Evolutionary conservation across 2,888 invertebrate genomes (phyloP), one percentile per base, ranked within the genome.

Genomic region (Protodeltote pygarga): DNA sequence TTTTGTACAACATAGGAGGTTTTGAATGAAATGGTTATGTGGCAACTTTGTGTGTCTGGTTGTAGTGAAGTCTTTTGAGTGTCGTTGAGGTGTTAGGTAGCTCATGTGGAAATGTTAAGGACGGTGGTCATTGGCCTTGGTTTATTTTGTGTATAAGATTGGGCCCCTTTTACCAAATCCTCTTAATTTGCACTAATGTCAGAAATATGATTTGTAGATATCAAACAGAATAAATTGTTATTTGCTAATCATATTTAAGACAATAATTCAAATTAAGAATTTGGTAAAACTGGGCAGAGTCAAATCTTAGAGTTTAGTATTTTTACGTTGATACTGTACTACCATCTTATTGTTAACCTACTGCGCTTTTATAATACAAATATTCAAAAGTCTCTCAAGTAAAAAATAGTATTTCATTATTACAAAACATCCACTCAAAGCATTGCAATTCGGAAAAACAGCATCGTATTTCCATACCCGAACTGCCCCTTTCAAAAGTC

Each of bases 401-500:
- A 33, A 14, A 53, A 40, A 57, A 27, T 19, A 34, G 32, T 35
- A 27, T 27, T 52, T 28, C 41, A 32, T 29, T 44, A 48, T 33
- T 55, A 50, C 48, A 54, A 58, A 54, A 49, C 42, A 41, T 38
- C 44, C 44, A 61, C 57, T 62, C 54, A 38, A 73, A 72, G 38
- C 57, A 66, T 64, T 62, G 59, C 63, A 57, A 68, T 72, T 73
- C 77, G 70, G 65, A 71, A 76, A 78, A 77, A 78, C 75, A 75
- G 78, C 62, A 52, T 45, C 51, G 42, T 27, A 63, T 57, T 77
- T 79, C 78, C 75, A 79, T 80, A 81, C 80, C 78, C 79, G 74
- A 75, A 72, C 76, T 75, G 76, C 77, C 77, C 54, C 78, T 82
- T 80, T 78, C 73, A 75, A 83, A 76, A 83, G 81, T 81, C 75